Base-by-base conservation (phyloP, 2,113 vertebrate genomes). In the Turdus rufiventris region DNA sequence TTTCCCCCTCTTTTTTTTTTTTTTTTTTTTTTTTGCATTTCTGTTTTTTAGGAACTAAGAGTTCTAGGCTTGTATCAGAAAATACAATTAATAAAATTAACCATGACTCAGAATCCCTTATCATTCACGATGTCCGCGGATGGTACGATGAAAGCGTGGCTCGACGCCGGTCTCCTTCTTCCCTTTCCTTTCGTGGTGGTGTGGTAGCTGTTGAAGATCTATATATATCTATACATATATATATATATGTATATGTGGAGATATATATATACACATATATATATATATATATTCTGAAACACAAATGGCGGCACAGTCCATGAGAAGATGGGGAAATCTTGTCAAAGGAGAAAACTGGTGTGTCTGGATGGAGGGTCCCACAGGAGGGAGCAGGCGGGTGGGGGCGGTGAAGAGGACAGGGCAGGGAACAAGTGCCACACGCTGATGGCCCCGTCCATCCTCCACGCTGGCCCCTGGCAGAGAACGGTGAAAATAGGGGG, bases 71-170 rank as follows among this genome's bases (percentile, higher is more conserved):
- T 94, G 24, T 97, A 95, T 96, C 97, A 96, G 97, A 98, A 98
- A 98, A 98, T 97, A 98, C 97, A 97, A 98, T 98, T 97, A 97
- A 98, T 97, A 96, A 98, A 98, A 98, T 98, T 93, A 98, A 98
- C 89, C 94, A 94, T 97, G 98, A 97, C 74, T 97, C 96, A 92
- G 96, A 98, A 98, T 97, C 97, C 97, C 94, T 97, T 97, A 91
- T 96, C 96, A 93, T 97, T 97, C 96, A 75, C 94, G 85, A 97
- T 95, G 97, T 97, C 96, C 95, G 23, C 58, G 91, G 83, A 96
- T 97, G 93, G 93, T 93, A 92, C 48, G 79, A 97, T 87, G 95
- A 89, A 88, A 14, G 81, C 38, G 78, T 65, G 89, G 87, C 92
- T 92, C n/a, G 80, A 74, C 8, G 33, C 88, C 48, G 21, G 76